Evolutionary conservation across 1,140 invertebrate species (phyloP).

Genomic region (Drosophila arawakana): DNA sequence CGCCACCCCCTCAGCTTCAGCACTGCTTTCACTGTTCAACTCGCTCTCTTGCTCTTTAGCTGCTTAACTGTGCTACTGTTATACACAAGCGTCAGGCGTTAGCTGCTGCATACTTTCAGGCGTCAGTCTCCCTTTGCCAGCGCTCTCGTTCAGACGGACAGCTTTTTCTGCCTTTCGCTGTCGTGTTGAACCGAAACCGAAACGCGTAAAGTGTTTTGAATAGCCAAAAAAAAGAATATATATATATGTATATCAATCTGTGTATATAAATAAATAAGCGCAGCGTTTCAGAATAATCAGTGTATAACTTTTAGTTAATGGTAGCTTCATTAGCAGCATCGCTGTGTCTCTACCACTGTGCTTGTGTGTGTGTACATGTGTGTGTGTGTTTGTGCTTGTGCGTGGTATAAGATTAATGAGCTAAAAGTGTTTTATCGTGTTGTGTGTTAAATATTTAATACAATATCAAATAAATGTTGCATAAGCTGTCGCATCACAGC

Average conservation of each 20-base stretch:
- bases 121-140: slow-evolving; percentile 74
- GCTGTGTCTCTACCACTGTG: slow-evolving; percentile 8
- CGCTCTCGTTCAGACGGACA: slow-evolving; percentile 53
- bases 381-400: slow-evolving; percentile 14
- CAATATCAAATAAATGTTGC: slow-evolving; percentile 79
- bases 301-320: slow-evolving; percentile 20
- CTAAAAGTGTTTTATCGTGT: slow-evolving; percentile 81
- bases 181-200: slow-evolving; percentile 24
- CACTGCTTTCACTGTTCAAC: slow-evolving; percentile 29
- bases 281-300: slow-evolving; percentile 45
- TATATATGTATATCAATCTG: too few relatives aligned
- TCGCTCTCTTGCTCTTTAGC: slow-evolving; percentile 7
- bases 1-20: slow-evolving; percentile 1
- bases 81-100: slow-evolving; percentile 31
- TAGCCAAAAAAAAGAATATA: neutral
- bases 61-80: slow-evolving; percentile 45
- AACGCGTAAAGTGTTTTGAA: slow-evolving; percentile 38
- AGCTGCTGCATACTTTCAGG: slow-evolving; percentile 70
- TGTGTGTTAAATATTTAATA: slow-evolving; percentile 80
- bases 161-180: slow-evolving; percentile 12
- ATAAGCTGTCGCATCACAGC: slow-evolving; percentile 67
- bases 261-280: slow-evolving; percentile 11
- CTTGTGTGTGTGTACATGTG: slow-evolving; percentile 10
- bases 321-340: slow-evolving; percentile 65
- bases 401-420: slow-evolving; percentile 70